Base-by-base conservation (phyloP, 2,113 vertebrate genomes). In the Trematocara zebra region DNA sequence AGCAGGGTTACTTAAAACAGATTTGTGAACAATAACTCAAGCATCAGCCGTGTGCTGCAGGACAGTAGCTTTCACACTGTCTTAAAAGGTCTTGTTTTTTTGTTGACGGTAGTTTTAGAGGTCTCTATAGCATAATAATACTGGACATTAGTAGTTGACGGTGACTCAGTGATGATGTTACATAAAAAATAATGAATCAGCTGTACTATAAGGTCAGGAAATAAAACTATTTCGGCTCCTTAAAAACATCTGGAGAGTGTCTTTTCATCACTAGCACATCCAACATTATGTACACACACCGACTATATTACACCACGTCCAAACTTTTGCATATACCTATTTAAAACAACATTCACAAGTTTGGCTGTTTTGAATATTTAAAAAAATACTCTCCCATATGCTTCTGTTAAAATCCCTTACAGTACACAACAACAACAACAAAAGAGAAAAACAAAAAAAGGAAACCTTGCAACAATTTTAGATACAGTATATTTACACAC, bases 401-500 rank as follows among this genome's bases (percentile, higher is more conserved):
- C 17, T 47, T 90, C 74, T 80, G 83, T 85, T 84, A 67, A 76
- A 44, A 83, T 88, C 61, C 64, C 52, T 64, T 87, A 87, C 85
- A 74, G 40, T 85, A 56, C 80, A 93, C 82, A 90, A 88, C 69
- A 87, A 92, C 42, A 72, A 72, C 40, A 72, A 47, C 14, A 47
- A 47, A 47, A 72, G 37, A 72, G 37, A 14, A 20, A 42, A 69
- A 69, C 11, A 44, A 44, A 72, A 90, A 90, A 26, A 82, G 88
- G 78, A 89, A 81, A 91, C 79, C 14, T 88, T 40, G 78, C 59
- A 89, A 92, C 89, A 81, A 72, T 92, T 94, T 94, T 90, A 92
- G 80, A 76, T 90, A 90, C 85, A 89, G 40, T 87, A 88, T 94
- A 95, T 95, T 94, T 95, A 94, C 93, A 94, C 80, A 94, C 82